Percentiles rank a stretch among this genome's conserved stretches.
phyloP scores from a whole-genome alignment of 2,888 invertebrate species.

The Shargacucullia verbasci region DNA sequence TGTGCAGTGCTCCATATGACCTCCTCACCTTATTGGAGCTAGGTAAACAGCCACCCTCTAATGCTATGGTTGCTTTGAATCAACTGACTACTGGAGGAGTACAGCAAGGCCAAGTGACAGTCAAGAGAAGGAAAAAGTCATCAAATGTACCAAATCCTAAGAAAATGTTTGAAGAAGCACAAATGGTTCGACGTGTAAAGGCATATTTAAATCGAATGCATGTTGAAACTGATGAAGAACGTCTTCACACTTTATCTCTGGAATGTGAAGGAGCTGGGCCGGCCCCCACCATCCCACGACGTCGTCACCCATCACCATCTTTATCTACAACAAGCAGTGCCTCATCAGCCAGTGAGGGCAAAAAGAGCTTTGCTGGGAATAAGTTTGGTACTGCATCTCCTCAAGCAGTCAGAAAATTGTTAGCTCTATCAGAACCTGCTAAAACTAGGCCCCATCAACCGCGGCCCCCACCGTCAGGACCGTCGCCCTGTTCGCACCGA shows the following conservation, averaged over 20 bases:
- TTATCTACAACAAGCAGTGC: conserved; percentile 97
- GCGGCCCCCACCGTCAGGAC: conserved; percentile 90
- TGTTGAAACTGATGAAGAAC: conserved; percentile 97
- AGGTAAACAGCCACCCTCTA: conserved; percentile 95
- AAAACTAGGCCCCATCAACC: conserved; percentile 97
- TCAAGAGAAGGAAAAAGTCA: conserved; percentile 96
- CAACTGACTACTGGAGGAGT: conserved; percentile 94
- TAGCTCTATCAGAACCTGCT: conserved; percentile 96
- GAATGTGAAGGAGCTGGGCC: conserved; percentile 95
- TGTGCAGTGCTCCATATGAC: conserved; percentile 98
- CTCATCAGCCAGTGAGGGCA: conserved; percentile 95
- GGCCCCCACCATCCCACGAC: conserved; percentile 90
- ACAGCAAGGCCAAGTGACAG: conserved; percentile 93
- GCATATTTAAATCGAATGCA: conserved; percentile 98
- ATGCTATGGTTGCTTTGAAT: conserved; percentile 96
- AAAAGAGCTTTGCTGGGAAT: conserved; percentile 89
- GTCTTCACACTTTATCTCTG: conserved; percentile 95
- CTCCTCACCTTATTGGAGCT: conserved; percentile 95
- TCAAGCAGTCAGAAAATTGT: conserved; percentile 98
- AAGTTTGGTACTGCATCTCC: conserved; percentile 97
- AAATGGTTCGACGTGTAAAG: conserved; percentile 99
- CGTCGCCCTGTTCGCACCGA: conserved; percentile 91
- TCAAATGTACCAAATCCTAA: conserved; percentile 97
- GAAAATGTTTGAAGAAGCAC: conserved; percentile 99
- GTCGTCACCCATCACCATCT: conserved; percentile 97